Base-by-base conservation (phyloP, 1,140 invertebrate species). In the Drosophila asahinai region DNA sequence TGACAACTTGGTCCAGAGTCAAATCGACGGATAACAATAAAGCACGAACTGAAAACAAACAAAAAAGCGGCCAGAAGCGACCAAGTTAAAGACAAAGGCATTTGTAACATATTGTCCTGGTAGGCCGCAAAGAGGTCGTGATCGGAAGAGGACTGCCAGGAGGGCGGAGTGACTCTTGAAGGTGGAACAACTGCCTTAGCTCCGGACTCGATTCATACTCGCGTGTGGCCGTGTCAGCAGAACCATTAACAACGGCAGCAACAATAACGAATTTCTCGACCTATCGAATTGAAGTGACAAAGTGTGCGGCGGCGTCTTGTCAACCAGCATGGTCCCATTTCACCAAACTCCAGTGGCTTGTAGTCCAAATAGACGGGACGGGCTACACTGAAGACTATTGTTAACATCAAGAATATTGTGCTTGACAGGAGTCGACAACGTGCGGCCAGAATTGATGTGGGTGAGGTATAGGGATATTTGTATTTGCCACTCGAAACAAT, bases 401-500 rank as follows among this genome's bases (percentile, higher is more conserved):
- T 89, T 87, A 89, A 83, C 84, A 68, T 65, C 62, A 61, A 73
- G 67, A 68, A 81, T 79, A 81, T 89, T 83, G 84, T 84, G 67
- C 30, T 15, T 87, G 84, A 78, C 84, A 89, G 77, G 52, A 63
- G 60, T 59, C 67, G 52, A 72, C 68, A 43, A 71, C 25, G 57
- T 47, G 71, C 51, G 70, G 54, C 30, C 60, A 43, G 62, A 74
- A 86, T 81, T 73, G 77, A 84, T 86, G 74, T 77, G 74, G 48
- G 49, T 54, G 55, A 58, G 55, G 49, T 27, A 40, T 17, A 49
- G 22, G 77, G 77, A 71, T 75, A 76, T 81, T 89, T 89, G 81
- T 84, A 76, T 84, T 89, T 83, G 81, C 84, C 77, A 79, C 77
- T 81, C 67, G 86, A 84, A 89, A 89, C 84, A 89, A 89, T 89